Evolutionary conservation across 1,140 invertebrate species (phyloP).

Genomic region (Pygmarrhopalites habei): DNA sequence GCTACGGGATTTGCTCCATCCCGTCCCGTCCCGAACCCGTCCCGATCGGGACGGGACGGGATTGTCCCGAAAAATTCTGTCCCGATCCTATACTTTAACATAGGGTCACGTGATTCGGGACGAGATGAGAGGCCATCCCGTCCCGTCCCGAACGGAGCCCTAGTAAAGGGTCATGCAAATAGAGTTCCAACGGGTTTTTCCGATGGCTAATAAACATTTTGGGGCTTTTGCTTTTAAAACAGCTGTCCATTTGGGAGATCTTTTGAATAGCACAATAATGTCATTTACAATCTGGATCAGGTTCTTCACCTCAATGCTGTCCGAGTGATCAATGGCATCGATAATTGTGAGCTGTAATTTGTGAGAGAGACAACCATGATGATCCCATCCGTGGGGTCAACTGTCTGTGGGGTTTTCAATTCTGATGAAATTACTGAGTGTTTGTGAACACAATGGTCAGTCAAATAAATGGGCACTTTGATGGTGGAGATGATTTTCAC

Average conservation of each 20-base stretch:
- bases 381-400: slow-evolving; percentile 7
- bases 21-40: too few species aligned
- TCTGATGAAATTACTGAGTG: background rate
- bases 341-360: background rate
- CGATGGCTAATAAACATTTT: background rate
- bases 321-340: background rate
- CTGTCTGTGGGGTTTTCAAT: background rate
- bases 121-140: too few species aligned
- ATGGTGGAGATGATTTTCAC: background rate
- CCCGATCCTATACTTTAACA: too few species aligned
- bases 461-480: background rate
- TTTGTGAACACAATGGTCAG: background rate
- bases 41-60: too few species aligned
- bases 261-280: background rate
- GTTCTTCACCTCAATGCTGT: background rate
- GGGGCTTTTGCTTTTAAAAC: background rate
- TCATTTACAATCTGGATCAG: background rate
- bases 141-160: too few species aligned
- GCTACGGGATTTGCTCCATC: too few species aligned
- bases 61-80: too few species aligned
- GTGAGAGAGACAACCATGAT: slow-evolving; percentile 1
- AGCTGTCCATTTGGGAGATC: background rate
- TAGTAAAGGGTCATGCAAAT: background rate
- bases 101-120: too few species aligned
- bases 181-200: slow-evolving; percentile 4